Base-by-base conservation (phyloP, 2,888 invertebrate genomes). In the Calephelis perditalis region DNA sequence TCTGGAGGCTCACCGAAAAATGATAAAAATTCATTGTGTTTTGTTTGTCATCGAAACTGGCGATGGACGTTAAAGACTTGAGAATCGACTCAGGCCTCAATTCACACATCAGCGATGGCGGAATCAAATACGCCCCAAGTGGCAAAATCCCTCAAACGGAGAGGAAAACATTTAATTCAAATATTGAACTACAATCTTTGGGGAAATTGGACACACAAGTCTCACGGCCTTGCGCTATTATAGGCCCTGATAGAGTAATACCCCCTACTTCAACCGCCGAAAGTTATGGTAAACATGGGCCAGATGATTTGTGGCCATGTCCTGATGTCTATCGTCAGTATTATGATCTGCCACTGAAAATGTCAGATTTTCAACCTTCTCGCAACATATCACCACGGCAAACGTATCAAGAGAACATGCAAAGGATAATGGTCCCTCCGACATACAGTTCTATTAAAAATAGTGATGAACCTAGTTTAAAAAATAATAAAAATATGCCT, bases 391-490 rank as follows among this genome's bases (percentile, higher is more conserved):
- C 91, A 70, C 91, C 91, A 46, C 80, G 91, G 78, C 90, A 90
- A 78, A 91, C 91, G 78, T 91, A 85, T 79, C 91, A 91, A 78
- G 91, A 91, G 73, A 90, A 91, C 64, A 91, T 91, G 91, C 88
- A 81, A 68, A 82, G 91, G 64, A 84, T 91, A 58, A 84, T 87
- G 79, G 84, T 91, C 67, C 85, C 88, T 52, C 86, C 89, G 47
- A 76, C 79, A 57, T 86, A 82, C 67, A 84, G 73, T 70, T 72
- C 82, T 45, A 66, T 74, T 15, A 86, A 86, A 74, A 70, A 74
- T 68, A 78, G 73, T 77, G 84, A 86, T 66, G 83, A 86, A 64
- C 65, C 75, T 61, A 78, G 73, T 66, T 68, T 76, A 62, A 87
- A 84, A 76, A 82, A 77, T 74, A 71, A 70, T 43, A 89, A 88